phyloP scores from a whole-genome alignment of 2,888 invertebrate species.

The Mallateleia sp. region DNA sequence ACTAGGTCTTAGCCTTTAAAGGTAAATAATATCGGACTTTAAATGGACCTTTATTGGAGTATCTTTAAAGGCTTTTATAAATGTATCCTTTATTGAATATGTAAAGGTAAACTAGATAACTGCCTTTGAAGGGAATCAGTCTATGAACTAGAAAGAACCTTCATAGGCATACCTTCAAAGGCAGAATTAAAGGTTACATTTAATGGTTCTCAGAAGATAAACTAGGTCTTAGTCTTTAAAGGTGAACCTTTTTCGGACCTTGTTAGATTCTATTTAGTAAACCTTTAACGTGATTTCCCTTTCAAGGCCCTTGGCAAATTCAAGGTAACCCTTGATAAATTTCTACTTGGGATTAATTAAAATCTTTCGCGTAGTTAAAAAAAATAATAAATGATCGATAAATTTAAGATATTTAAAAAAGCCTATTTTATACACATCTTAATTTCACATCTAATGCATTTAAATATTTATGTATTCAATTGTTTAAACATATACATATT shows the following conservation, averaged over 20 bases:
- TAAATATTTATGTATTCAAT: no score
- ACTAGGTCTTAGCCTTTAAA: not conserved
- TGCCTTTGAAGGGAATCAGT: not conserved
- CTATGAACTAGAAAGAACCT: not conserved
- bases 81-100: no score
- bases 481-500: no score
- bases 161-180: not conserved
- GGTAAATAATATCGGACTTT: no score
- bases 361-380: no score
- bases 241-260: not conserved
- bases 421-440: no score
- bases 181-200: not conserved
- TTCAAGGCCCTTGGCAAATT: slow-evolving; percentile 3
- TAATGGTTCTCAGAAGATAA: not conserved
- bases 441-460: no score
- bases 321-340: slow-evolving; percentile 11
- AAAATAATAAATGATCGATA: no score
- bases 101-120: slow-evolving; percentile 1
- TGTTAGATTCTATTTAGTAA: slow-evolving; percentile 1
- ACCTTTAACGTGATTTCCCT: not conserved
- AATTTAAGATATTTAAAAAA: no score
- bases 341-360: slow-evolving; percentile 17
- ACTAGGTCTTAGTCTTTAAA: slow-evolving; percentile 3
- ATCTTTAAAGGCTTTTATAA: no score
- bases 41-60: no score